Evolutionary conservation across 2,113 vertebrate species (phyloP).

Genomic region (Propithecus coquereli): DNA sequence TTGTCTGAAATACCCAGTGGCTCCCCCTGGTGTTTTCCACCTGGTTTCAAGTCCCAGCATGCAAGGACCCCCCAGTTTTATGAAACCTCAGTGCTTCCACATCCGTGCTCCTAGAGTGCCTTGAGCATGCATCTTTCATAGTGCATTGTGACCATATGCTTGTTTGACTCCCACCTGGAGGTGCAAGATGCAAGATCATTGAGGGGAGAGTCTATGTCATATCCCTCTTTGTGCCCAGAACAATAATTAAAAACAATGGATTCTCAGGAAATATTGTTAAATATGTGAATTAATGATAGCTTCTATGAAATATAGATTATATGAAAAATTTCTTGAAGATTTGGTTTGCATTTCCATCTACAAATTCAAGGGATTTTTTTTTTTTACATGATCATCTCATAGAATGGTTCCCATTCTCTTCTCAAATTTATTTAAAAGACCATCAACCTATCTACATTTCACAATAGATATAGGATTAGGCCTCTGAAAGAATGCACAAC

Average conservation of each 20-base stretch:
- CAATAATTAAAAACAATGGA: neutral
- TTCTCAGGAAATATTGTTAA: neutral
- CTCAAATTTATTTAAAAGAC: neutral
- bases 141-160: fast-evolving
- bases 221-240: neutral
- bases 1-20: neutral
- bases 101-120: neutral
- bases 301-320: neutral
- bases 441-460: neutral
- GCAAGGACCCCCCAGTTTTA: too few relatives aligned
- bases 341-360: conserved; percentile 10
- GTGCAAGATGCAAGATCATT: neutral
- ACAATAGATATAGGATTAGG: neutral
- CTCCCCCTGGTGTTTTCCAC: neutral
- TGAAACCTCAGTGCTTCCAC: neutral
- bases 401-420: neutral
- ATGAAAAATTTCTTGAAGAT: neutral
- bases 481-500: neutral
- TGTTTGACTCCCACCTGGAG: neutral
- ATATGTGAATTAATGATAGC: neutral
- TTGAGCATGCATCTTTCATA: neutral
- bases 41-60: neutral
- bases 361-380: neutral
- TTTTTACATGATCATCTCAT: neutral
- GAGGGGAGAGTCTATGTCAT: neutral